Evolutionary conservation across 2,888 invertebrate genomes (phyloP), one percentile per base, ranked within the genome.

Genomic region (Sphaerophoria taeniata): DNA sequence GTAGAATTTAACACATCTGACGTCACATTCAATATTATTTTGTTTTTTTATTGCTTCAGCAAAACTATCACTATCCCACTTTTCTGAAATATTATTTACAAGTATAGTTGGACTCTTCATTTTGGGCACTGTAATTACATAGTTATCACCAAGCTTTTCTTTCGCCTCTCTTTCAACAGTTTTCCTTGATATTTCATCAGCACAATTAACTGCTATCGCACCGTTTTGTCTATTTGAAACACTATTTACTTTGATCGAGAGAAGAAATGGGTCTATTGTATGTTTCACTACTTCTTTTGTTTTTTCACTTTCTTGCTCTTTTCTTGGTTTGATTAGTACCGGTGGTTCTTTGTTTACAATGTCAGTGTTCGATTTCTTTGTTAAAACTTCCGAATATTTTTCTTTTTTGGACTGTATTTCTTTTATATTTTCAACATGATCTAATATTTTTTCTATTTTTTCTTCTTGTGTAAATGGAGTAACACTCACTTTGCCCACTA

Each of bases 1-100:
- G n/a, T n/a, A n/a, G n/a, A 24, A 24, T n/a, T n/a, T 55, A 12
- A 55, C 55, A 55, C 55, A 55, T 55, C 12, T 55, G 55, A 55
- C 55, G n/a, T 33, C 16, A 33, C 55, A 31, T 7, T 55, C 55
- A 4, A 55, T 7, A 55, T 55, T 55, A 4, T 55, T 55, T 55
- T 53, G 53, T 45, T 53, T 9, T 56, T 56, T 33, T 34, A 56
- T 56, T 33, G 56, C 56, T 56, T 33, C 56, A 3, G 34, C 34
- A 34, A 56, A 56, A 4, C 56, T 56, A 56, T 34, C 56, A 7
- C 34, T 34, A 14, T 56, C 56, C 34, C 56, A 56, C 6, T 56
- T 6, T 56, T 56, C 56, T 12, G 34, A 1, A 56, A 56, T 56
- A n/a, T 56, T 56, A 5, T 56, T 56, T 56, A 34, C 56, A 56